Evolutionary conservation across 2,797 vertebrate genomes (phyloP).

Genomic region (Hemitrygon akajei): DNA sequence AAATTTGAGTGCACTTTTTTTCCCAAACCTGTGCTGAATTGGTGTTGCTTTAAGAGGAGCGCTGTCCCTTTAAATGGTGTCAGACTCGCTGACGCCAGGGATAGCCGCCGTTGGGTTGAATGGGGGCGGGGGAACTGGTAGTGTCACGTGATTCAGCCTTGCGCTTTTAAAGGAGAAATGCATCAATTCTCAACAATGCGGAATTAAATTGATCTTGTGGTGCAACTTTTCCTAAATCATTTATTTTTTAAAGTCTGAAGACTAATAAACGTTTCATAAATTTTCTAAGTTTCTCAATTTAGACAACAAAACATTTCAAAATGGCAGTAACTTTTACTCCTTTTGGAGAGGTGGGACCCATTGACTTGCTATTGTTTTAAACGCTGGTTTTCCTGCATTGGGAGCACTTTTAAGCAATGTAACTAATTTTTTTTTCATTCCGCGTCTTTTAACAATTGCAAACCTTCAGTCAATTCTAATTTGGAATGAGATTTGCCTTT

Average conservation of each 20-base stretch:
- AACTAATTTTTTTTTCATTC: not conserved
- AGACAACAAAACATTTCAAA: not conserved
- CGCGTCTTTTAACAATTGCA: not conserved
- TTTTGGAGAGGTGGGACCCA: constrained; percentile 19
- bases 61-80: constrained; percentile 26
- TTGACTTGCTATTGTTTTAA: not conserved
- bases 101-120: constrained; percentile 17
- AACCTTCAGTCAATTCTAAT: not conserved
- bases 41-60: constrained; percentile 5
- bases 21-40: not conserved
- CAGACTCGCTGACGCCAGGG: constrained; percentile 33
- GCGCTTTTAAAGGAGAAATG: not conserved
- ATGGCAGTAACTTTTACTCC: not conserved
- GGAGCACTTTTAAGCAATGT: not conserved
- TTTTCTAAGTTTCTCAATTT: not conserved
- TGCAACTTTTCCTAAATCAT: not conserved
- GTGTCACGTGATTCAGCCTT: not conserved
- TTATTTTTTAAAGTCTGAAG: not conserved
- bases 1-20: not conserved
- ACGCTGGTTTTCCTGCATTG: not conserved
- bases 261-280: not conserved
- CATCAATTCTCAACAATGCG: not conserved
- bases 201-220: not conserved
- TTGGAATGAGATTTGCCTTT: not conserved
- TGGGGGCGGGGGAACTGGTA: not conserved